Evolutionary conservation across 2,888 invertebrate genomes (phyloP).

Genomic region (Exocentrus adspersus): DNA sequence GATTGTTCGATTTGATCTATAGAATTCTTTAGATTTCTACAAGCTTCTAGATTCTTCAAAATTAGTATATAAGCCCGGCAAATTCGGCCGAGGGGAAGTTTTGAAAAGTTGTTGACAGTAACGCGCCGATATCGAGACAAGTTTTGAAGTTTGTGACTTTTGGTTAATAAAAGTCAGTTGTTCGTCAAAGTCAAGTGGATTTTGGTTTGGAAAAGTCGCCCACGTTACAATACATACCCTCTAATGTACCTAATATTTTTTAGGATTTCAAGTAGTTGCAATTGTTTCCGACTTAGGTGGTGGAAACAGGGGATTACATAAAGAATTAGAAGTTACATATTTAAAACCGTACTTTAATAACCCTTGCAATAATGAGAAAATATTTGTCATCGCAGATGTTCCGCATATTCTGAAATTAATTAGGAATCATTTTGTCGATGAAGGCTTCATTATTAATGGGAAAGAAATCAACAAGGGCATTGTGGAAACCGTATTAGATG

Average conservation of each 20-base stretch:
- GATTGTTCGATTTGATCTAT: too few species aligned
- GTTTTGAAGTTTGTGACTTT: too few species aligned
- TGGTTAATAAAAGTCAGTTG: too few species aligned
- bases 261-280: conserved; percentile 46
- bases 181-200: too few species aligned
- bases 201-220: too few species aligned
- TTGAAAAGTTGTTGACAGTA: too few species aligned
- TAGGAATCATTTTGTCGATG: conserved; percentile 33
- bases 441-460: conserved; percentile 38
- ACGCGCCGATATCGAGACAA: too few species aligned
- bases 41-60: too few species aligned
- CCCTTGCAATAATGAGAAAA: conserved; percentile 31
- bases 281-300: conserved; percentile 44
- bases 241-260: conserved; percentile 9
- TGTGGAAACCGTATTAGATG: conserved; percentile 29
- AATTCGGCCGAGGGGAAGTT: too few species aligned
- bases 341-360: conserved; percentile 32
- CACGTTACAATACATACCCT: too few species aligned
- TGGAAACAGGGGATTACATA: conserved; percentile 33
- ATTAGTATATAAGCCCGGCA: too few species aligned
- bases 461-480: conserved; percentile 36
- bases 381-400: conserved; percentile 40
- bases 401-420: conserved; percentile 42
- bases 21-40: too few species aligned
- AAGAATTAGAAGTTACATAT: conserved; percentile 29